A percentile compares a stretch with the other conserved stretches of the same genome.
Evolutionary conservation across 2,888 invertebrate genomes (phyloP).

Genomic region (Caenorhabditis becei): DNA sequence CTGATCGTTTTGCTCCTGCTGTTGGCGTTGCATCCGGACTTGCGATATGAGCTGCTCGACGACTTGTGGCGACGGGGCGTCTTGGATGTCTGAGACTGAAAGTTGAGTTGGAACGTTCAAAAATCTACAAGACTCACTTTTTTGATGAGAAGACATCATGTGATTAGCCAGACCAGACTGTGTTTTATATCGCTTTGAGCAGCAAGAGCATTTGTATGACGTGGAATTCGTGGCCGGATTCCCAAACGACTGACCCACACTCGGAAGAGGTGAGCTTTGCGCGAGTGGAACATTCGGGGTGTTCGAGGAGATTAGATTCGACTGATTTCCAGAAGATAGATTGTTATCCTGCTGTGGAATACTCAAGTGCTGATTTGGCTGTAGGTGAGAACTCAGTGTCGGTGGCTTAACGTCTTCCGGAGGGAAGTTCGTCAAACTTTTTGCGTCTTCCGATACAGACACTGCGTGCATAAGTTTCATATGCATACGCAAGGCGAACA

Average conservation of each 20-base stretch:
- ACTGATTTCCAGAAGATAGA: neutral
- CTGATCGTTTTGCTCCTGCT: constrained; percentile 38
- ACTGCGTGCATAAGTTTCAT: constrained; percentile 56
- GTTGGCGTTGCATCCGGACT: constrained; percentile 54
- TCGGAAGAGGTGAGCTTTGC: constrained; percentile 14
- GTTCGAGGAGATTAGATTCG: constrained; percentile 3
- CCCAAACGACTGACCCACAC: constrained; percentile 15
- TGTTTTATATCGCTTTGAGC: constrained; percentile 69
- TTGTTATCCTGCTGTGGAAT: neutral
- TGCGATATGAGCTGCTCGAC: constrained; percentile 65
- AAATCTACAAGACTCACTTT: constrained; percentile 23
- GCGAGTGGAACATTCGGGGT: neutral
- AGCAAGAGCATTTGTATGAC: constrained; percentile 63
- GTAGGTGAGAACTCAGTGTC: neutral
- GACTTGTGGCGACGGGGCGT: constrained; percentile 54
- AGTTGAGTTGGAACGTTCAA: neutral
- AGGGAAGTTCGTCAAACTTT: constrained; percentile 35
- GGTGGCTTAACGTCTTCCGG: constrained; percentile 22
- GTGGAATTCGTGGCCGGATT: constrained; percentile 31
- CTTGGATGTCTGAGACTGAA: constrained; percentile 40
- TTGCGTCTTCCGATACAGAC: constrained; percentile 33
- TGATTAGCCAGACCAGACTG: constrained; percentile 65
- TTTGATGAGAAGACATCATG: constrained; percentile 64
- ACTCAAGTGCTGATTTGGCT: neutral
- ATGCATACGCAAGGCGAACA: constrained; percentile 57